Percentiles rank a stretch among this genome's conserved stretches.
Conservation (phyloP, 2,113 vertebrate species). For the Sinocyclocheilus rhinocerous region DNA sequence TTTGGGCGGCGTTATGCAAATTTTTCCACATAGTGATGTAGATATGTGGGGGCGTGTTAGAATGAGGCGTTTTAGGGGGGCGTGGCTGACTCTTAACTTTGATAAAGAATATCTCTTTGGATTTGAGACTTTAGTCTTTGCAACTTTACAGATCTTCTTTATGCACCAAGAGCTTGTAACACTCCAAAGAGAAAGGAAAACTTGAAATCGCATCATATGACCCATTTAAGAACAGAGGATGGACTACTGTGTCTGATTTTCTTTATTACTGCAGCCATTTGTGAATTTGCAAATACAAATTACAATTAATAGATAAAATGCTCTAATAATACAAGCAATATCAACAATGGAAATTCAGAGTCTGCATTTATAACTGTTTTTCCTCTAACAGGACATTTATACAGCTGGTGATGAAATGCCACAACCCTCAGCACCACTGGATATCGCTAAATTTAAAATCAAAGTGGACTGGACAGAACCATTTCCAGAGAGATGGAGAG, state of each 20-base stretch:
- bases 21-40: too few species aligned
- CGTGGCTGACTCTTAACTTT: too few species aligned
- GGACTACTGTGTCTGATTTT: neutral
- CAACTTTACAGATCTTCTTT: too few species aligned
- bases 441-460: neutral
- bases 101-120: too few species aligned
- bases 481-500: rapidly evolving
- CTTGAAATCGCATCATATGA: too few species aligned
- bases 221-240: neutral
- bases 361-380: neutral
- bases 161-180: too few species aligned
- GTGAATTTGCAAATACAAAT: neutral
- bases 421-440: slow-evolving; percentile 18
- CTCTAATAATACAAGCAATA: neutral
- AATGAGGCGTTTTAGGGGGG: too few species aligned
- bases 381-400: neutral
- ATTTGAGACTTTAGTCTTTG: too few species aligned
- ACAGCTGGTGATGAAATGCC: neutral
- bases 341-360: neutral
- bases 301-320: neutral
- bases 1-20: too few species aligned
- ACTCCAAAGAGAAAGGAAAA: too few species aligned
- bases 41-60: too few species aligned
- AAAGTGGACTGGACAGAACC: slow-evolving; percentile 27
- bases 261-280: neutral